A percentile compares a stretch with the other conserved stretches of the same genome.
These are phyloP conservation scores for Rallus crepitans DNA, from an alignment of 2,797 vertebrate genomes.

Conservation along the genomic window DNA sequence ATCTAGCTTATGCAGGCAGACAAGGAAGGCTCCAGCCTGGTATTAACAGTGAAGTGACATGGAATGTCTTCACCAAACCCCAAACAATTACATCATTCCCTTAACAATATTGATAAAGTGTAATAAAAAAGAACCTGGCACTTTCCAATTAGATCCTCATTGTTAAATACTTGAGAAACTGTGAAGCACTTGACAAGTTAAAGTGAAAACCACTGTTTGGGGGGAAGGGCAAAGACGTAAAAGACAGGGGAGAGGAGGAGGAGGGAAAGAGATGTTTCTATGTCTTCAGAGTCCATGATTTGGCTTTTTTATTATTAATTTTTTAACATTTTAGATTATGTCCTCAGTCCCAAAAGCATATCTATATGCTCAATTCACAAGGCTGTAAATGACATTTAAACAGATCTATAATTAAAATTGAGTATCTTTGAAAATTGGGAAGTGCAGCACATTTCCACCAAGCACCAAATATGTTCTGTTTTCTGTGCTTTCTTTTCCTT, in stretches of 20 bases:
- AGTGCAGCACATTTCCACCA: background rate
- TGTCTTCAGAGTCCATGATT: background rate
- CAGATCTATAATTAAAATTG: background rate
- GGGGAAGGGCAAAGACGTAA: background rate
- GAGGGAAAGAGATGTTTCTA: background rate
- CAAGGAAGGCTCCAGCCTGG: slow-evolving; percentile 90
- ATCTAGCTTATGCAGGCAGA: slow-evolving; percentile 87
- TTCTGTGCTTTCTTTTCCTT: background rate
- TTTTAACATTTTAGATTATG: background rate
- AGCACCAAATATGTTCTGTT: background rate
- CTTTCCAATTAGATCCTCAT: slow-evolving; percentile 68
- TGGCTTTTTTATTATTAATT: background rate
- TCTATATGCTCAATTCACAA: background rate
- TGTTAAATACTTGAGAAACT: slow-evolving; percentile 62
- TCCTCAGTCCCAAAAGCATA: background rate
- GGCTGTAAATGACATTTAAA: background rate
- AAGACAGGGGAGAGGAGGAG: background rate
- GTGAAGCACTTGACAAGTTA: slow-evolving; percentile 44
- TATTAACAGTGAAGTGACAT: slow-evolving; percentile 86
- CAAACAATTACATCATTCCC: slow-evolving; percentile 90
- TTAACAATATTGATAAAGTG: slow-evolving; percentile 87
- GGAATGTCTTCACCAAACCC: slow-evolving; percentile 88
- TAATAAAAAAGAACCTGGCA: slow-evolving; percentile 71
- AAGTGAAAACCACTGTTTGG: background rate
- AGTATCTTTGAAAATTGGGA: background rate